Base-by-base conservation (phyloP, 1,140 invertebrate genomes). In the Drosophila sturtevanti region DNA sequence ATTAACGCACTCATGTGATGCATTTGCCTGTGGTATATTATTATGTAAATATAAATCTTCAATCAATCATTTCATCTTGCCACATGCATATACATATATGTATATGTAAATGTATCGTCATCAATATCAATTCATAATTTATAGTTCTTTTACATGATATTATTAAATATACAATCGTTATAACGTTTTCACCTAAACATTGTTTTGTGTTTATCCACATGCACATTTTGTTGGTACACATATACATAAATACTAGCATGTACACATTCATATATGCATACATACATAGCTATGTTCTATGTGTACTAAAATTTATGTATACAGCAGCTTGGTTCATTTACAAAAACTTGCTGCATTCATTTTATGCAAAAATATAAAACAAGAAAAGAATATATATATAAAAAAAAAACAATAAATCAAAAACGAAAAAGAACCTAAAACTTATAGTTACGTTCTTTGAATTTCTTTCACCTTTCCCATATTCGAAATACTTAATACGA, bases 381-480 rank as follows among this genome's bases (percentile, higher is more conserved):
- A 48, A 48, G 41, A 71, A 68, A 66, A 74, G 31, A 58, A 51
- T 58, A 38, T 62, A 63, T 63, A 72, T 52, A 72, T 52, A 41
- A 44, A 71, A 77, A 62, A 63, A 68, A 79, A 78, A 69, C 59
- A 66, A 54, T 62, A 64, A 77, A 77, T 74, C 60, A 72, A 86
- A 68, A 77, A 72, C 58, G 66, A 71, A 66, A 74, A 63, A 82
- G 71, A 86, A 87, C 82, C 35, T 87, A 87, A 72, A 82, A 86
- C 82, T 82, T 86, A 79, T 65, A 86, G 79, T 82, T 82, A 72
- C 87, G 82, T 86, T 86, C 82, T 86, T 86, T 72, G 71, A 86
- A 86, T 86, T 86, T 86, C 82, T 86, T 86, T 86, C 82, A 86
- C 82, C 82, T 86, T 82, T 86, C 72, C 82, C 82, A 86, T 86